Conservation (phyloP, 2,113 vertebrate genomes). For the Pelusios castaneus region DNA sequence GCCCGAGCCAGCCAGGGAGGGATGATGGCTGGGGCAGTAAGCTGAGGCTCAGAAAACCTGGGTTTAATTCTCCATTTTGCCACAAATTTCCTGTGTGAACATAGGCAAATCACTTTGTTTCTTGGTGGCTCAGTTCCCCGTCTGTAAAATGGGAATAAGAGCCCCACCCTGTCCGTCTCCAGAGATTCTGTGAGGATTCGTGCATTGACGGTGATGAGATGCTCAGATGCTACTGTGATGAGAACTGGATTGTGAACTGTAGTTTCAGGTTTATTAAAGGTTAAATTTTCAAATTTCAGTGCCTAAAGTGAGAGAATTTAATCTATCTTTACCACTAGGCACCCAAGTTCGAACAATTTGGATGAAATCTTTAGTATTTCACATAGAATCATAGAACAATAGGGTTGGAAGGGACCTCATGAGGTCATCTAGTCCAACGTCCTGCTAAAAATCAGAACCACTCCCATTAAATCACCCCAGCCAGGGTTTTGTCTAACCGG, state of each 20-base stretch:
- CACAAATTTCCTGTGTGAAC: rapidly evolving
- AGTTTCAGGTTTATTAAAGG: neutral
- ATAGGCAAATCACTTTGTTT: neutral
- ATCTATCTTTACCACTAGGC: neutral
- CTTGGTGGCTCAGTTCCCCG: neutral
- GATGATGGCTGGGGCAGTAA: neutral
- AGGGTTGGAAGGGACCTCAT: no score
- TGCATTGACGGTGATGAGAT: neutral
- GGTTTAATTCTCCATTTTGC: rapidly evolving
- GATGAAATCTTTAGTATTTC: neutral
- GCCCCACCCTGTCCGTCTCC: neutral
- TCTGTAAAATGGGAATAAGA: neutral
- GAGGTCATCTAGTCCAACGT: no score
- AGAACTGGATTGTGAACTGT: neutral
- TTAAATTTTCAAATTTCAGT: neutral
- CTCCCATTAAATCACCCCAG: no score
- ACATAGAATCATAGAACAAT: no score
- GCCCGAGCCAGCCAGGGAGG: neutral
- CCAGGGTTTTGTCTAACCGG: no score
- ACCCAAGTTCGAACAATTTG: neutral
- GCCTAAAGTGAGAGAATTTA: neutral
- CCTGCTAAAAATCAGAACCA: no score
- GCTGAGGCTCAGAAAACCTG: neutral
- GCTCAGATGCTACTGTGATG: neutral
- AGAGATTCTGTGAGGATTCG: neutral